Base-by-base conservation (phyloP, 2,797 vertebrate genomes). In the Chelmon rostratus region DNA sequence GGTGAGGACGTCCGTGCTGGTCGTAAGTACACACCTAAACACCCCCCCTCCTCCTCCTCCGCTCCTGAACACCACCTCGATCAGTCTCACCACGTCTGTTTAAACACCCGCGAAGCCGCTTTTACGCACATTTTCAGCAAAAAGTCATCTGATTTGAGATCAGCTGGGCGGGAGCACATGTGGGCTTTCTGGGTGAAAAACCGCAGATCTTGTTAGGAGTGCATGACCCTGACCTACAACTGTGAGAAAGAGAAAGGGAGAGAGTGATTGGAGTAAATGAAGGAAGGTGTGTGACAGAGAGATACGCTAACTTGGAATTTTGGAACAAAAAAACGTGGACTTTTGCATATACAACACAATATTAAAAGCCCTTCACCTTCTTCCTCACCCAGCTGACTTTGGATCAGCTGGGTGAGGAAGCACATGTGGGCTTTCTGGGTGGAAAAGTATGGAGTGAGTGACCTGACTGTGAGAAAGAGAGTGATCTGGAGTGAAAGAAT, bases 1-100 rank as follows among this genome's bases (percentile, higher is more conserved):
- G 85, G 98, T 99, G 85, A 95, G 98, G 90, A 95, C 97, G 74
- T 99, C 98, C 21, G 97, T 98, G 81, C 90, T 98, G 0, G 80
- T 97, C 89, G 98, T 98, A 90, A 98, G 97, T 95, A 89, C 82
- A 85, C 82, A 84, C 78, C 66, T 82, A n/a, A 68, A 54, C n/a
- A 31, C 16, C 11, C 31, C 19, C 15, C 38, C 38, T 2, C 18
- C n/a, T 7, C 40, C 63, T 21, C 16, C 9, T 15, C 18, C 47
- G 21, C 9, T 16, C 13, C 25, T 19, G 42, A 3, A 23, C 12
- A 13, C 44, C 50, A n/a, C n/a, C n/a, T 21, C n/a, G 8, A 1
- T 19, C 57, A 16, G 31, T 50, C 25, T 9, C 33, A 11, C 16
- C 15, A 0, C 40, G 68, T 23, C 37, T 54, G 44, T 13, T 46